These are phyloP conservation scores for Catharus bicknelli DNA, from an alignment of 2,113 vertebrate species.

Conservation along the genomic window DNA sequence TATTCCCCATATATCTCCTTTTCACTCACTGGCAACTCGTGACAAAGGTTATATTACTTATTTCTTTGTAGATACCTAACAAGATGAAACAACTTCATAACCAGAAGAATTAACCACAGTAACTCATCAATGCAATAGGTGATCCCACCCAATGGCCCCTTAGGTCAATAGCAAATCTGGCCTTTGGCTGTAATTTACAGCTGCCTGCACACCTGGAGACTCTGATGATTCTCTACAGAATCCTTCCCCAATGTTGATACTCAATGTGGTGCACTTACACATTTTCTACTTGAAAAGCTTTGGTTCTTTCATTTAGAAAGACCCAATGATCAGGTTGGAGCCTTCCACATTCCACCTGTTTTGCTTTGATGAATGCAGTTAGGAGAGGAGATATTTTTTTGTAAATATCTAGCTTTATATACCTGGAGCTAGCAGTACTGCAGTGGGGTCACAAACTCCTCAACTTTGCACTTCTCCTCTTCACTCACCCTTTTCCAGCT, in stretches of 20 bases:
- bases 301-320: neutral
- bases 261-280: neutral
- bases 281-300: neutral
- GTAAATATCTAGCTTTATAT: neutral
- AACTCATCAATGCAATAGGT: neutral
- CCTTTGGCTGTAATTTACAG: neutral
- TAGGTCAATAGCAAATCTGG: neutral
- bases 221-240: neutral
- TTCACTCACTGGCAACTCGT: neutral
- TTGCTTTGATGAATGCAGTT: neutral
- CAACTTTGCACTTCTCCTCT: neutral
- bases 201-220: neutral
- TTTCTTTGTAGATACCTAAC: neutral
- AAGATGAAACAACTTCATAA: neutral
- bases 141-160: neutral
- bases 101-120: neutral
- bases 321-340: neutral
- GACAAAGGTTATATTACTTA: neutral
- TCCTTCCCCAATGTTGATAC: neutral
- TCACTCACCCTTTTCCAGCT: neutral
- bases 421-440: neutral
- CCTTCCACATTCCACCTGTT: neutral
- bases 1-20: neutral
- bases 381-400: neutral
- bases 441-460: neutral